Evolutionary conservation across 2,113 vertebrate genomes (phyloP).

Genomic region (Dromas ardeola): DNA sequence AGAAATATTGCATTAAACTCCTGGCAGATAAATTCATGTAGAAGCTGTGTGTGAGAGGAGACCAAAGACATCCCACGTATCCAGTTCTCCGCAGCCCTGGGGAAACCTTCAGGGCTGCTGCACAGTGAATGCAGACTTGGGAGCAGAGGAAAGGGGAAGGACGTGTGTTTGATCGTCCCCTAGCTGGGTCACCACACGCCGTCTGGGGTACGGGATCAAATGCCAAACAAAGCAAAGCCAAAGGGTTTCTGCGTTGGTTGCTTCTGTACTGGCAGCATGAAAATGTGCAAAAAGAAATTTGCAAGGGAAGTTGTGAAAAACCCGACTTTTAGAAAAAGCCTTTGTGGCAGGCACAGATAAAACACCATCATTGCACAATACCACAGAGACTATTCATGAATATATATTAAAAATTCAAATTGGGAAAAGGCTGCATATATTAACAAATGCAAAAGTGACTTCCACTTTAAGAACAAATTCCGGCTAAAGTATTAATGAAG

Average conservation of each 20-base stretch:
- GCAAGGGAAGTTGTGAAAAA: not conserved
- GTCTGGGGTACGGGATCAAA: not conserved
- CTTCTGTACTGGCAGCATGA: not conserved
- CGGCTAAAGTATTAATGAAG: not conserved
- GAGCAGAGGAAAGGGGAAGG: not conserved
- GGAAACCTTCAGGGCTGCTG: not conserved
- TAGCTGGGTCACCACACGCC: not conserved
- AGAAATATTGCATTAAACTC: not conserved
- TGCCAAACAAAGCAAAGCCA: not conserved
- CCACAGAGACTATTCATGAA: constrained; percentile 11
- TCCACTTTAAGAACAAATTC: not conserved
- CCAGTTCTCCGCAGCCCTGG: not conserved
- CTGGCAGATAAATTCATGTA: not conserved
- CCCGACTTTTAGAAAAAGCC: not conserved
- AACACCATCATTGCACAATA: not conserved
- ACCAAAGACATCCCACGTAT: not conserved
- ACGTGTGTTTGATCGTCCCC: not conserved
- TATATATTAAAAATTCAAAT: constrained; percentile 47
- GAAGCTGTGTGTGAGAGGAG: not conserved
- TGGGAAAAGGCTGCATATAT: not conserved
- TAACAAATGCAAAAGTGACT: constrained; percentile 10
- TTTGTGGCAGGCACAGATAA: constrained; percentile 53
- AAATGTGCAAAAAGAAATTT: not conserved
- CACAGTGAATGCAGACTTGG: not conserved
- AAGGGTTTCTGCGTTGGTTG: not conserved